Evolutionary conservation across 2,797 vertebrate genomes (phyloP).

Genomic region (Phylloscopus collybita): DNA sequence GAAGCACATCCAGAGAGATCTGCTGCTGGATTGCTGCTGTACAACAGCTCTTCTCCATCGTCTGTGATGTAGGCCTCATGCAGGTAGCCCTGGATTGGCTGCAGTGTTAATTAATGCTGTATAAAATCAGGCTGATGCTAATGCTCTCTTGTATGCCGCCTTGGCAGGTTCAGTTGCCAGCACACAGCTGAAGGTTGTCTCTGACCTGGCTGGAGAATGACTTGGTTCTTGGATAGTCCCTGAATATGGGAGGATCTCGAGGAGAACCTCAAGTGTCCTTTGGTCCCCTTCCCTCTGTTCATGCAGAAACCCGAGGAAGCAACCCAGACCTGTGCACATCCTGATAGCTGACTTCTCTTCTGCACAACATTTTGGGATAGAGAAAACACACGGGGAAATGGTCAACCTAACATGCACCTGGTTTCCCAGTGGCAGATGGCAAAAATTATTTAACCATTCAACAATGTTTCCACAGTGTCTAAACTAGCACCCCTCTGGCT

Average conservation of each 20-base stretch:
- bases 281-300: not conserved
- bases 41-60: not conserved
- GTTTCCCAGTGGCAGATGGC: not conserved
- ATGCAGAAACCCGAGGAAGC: not conserved
- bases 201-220: not conserved
- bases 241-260: not conserved
- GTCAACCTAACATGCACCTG: no score
- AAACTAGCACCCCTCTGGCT: not conserved
- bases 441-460: not conserved
- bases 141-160: not conserved
- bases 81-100: not conserved
- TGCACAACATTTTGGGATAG: rapidly evolving
- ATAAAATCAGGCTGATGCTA: not conserved
- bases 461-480: rapidly evolving
- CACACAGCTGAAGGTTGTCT: not conserved
- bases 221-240: not conserved
- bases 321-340: not conserved
- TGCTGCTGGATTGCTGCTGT: not conserved
- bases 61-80: not conserved
- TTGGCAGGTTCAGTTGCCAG: not conserved
- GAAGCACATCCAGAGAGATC: not conserved
- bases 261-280: not conserved
- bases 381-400: not conserved
- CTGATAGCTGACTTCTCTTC: not conserved
- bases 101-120: not conserved